Conservation (phyloP, 92 coral and sea anemone genomes). For the Ricordea florida region DNA sequence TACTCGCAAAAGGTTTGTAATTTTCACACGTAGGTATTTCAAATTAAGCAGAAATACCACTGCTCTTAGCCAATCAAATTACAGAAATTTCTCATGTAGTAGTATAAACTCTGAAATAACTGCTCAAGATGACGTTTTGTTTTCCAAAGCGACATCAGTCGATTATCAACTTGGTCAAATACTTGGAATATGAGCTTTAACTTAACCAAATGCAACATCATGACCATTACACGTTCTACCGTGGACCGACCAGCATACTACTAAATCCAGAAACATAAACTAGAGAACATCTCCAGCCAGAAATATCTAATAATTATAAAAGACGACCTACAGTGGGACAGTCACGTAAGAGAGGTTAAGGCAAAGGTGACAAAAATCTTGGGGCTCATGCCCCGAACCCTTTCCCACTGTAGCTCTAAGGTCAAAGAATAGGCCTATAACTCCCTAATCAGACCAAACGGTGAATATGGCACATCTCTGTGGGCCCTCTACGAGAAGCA, state of each 20-base stretch:
- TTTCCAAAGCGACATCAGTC: conserved; percentile 35
- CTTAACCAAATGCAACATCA: conserved; percentile 13
- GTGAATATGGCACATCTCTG: no score
- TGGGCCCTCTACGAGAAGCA: no score
- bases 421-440: background rate
- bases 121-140: conserved; percentile 8
- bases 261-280: background rate
- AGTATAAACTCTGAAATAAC: conserved; percentile 13
- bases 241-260: background rate
- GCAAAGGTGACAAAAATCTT: conserved; percentile 25
- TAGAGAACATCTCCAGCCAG: conserved; percentile 21
- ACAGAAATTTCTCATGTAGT: no score
- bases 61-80: no score
- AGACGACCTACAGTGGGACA: conserved; percentile 52
- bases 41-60: no score
- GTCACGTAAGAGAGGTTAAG: conserved; percentile 32
- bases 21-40: no score
- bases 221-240: conserved; percentile 5
- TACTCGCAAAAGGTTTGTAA: no score
- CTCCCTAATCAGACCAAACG: no score
- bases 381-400: background rate
- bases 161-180: conserved; percentile 24
- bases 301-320: conserved; percentile 33
- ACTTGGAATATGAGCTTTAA: conserved; percentile 20
- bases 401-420: conserved; percentile 4